These are phyloP conservation scores for Octonoba sinensis DNA, from an alignment of 2,888 invertebrate species.

Conservation along the genomic window DNA sequence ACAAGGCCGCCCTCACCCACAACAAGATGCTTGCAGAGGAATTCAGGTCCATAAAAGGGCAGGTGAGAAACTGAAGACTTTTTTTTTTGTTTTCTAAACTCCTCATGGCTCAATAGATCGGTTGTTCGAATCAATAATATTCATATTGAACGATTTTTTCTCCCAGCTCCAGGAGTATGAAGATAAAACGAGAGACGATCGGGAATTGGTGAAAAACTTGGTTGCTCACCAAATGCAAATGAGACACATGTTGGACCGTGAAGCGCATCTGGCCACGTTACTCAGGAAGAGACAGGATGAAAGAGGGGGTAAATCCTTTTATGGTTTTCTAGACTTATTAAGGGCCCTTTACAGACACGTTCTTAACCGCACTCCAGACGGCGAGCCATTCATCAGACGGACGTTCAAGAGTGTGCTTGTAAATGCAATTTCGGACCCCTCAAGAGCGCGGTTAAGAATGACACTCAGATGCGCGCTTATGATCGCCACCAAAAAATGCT, in stretches of 20 bases:
- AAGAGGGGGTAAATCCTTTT: background rate
- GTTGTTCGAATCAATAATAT: background rate
- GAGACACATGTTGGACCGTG: conserved; percentile 24
- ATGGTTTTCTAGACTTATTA: background rate
- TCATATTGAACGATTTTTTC: background rate
- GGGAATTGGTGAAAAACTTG: conserved; percentile 20
- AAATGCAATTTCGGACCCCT: too few relatives aligned
- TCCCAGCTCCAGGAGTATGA: conserved; percentile 4
- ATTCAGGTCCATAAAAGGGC: conserved; percentile 25
- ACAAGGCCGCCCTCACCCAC: conserved; percentile 36
- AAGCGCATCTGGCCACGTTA: conserved; percentile 24
- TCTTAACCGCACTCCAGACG: too few relatives aligned
- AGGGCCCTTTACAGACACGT: too few relatives aligned
- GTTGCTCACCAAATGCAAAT: conserved; percentile 36
- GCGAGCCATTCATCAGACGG: too few relatives aligned
- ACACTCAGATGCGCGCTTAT: too few relatives aligned
- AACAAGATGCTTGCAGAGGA: conserved; percentile 45
- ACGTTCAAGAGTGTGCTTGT: too few relatives aligned
- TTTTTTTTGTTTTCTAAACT: background rate
- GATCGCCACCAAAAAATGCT: too few relatives aligned
- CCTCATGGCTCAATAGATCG: too few relatives aligned
- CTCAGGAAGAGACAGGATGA: conserved; percentile 4
- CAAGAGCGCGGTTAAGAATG: too few relatives aligned
- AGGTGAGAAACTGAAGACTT: background rate
- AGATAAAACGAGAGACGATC: conserved; percentile 19